Evolutionary conservation across 2,113 vertebrate species (phyloP).

Genomic region (Theropithecus gelada): DNA sequence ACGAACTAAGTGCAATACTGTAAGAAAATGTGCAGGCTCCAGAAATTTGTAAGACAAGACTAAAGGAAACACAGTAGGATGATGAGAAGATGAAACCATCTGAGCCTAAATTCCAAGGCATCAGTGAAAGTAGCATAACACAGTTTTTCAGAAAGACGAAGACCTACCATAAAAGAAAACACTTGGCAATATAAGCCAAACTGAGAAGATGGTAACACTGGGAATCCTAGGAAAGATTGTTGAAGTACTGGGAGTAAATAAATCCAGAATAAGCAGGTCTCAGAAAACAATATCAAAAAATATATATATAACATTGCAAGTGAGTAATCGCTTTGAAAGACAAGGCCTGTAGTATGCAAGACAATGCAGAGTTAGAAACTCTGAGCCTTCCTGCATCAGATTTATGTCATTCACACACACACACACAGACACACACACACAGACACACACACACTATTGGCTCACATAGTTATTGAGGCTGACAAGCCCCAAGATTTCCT

Average conservation of each 20-base stretch:
- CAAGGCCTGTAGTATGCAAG: background rate
- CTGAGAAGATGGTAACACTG: background rate
- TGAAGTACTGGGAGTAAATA: background rate
- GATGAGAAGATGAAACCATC: background rate
- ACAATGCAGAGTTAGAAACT: background rate
- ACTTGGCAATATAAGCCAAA: background rate
- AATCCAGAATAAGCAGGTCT: background rate
- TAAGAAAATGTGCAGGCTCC: background rate
- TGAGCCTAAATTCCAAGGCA: background rate
- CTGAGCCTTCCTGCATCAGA: background rate
- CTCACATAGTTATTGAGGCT: background rate
- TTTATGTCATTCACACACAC: background rate
- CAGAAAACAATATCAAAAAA: background rate
- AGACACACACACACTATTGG: too few relatives aligned
- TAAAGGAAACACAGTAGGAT: background rate
- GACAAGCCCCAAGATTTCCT: background rate
- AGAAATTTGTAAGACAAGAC: background rate
- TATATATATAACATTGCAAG: background rate
- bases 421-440: too few relatives aligned
- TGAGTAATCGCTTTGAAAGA: background rate
- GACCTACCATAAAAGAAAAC: background rate
- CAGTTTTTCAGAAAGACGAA: background rate
- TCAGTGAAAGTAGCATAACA: background rate
- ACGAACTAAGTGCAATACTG: background rate
- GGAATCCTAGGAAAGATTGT: background rate